Percentiles rank a stretch among this genome's conserved stretches.
Evolutionary conservation across 2,113 vertebrate species (phyloP).

Genomic region (Indicator indicator): DNA sequence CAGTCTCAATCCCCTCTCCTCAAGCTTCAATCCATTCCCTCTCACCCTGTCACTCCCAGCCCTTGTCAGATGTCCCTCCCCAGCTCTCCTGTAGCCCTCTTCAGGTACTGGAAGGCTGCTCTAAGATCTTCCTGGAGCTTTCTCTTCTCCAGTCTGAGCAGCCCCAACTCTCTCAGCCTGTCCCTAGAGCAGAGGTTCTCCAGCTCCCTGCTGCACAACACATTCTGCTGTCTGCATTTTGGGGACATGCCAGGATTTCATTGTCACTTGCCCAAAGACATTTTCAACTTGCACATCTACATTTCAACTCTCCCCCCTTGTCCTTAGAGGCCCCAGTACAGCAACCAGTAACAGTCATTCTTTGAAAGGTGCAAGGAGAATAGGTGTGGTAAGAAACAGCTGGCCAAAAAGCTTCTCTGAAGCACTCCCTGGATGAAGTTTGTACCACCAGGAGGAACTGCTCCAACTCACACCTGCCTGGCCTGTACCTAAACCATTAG

Average conservation of each 20-base stretch:
- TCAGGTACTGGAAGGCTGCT: no score
- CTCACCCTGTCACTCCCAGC: no score
- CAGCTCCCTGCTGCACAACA: rapidly evolving
- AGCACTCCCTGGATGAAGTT: background rate
- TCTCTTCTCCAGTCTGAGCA: no score
- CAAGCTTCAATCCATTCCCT: no score
- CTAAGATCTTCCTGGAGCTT: no score
- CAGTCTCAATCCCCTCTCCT: no score
- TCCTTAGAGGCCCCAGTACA: background rate
- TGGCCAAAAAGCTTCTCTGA: background rate
- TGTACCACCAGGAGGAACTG: background rate
- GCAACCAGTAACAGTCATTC: background rate
- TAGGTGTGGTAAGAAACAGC: background rate
- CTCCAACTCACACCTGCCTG: background rate
- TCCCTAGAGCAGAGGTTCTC: no score
- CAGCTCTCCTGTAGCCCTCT: no score
- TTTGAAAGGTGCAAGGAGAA: background rate
- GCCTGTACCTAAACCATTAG: background rate
- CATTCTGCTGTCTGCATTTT: background rate
- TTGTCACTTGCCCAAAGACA: background rate
- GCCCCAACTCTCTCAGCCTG: no score
- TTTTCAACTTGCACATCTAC: background rate
- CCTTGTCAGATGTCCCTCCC: no score
- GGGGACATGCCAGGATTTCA: background rate
- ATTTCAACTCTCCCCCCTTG: background rate